These are phyloP conservation scores for Chrysomela aeneicollis DNA, from an alignment of 2,888 invertebrate species.

Conservation along the genomic window DNA sequence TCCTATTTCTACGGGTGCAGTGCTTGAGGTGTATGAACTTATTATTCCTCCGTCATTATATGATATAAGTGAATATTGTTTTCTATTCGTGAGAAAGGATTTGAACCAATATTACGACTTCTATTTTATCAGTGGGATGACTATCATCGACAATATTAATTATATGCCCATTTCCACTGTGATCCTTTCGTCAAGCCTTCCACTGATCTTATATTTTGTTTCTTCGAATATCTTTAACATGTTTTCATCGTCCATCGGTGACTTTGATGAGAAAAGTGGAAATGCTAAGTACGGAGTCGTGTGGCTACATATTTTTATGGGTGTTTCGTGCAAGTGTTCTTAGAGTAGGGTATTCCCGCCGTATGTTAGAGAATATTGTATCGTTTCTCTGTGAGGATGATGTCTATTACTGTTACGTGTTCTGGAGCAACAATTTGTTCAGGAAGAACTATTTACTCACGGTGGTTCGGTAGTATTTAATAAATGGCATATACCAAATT, in stretches of 20 bases:
- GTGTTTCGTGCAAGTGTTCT: slow-evolving; percentile 25
- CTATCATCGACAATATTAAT: no score
- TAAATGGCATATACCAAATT: no score
- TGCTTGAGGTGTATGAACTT: no score
- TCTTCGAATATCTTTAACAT: background rate
- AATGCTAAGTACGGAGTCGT: slow-evolving; percentile 40
- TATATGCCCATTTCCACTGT: no score
- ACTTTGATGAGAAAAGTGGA: background rate
- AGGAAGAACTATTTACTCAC: slow-evolving; percentile 19
- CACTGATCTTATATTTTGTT: background rate
- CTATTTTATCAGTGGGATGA: no score
- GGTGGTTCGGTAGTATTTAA: no score
- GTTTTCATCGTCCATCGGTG: background rate
- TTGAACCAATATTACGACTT: no score
- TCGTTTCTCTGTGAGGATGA: slow-evolving; percentile 29
- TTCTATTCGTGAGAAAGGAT: no score
- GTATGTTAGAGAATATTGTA: slow-evolving; percentile 29
- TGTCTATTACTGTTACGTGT: slow-evolving; percentile 32
- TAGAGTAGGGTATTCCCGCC: slow-evolving; percentile 25
- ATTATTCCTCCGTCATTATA: no score
- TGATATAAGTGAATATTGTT: no score
- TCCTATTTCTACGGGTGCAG: no score
- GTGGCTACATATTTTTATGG: slow-evolving; percentile 41
- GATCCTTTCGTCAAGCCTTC: no score
- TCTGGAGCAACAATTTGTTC: slow-evolving; percentile 32